phyloP scores from a whole-genome alignment of 2,888 invertebrate species.

The Lottia scabra region DNA sequence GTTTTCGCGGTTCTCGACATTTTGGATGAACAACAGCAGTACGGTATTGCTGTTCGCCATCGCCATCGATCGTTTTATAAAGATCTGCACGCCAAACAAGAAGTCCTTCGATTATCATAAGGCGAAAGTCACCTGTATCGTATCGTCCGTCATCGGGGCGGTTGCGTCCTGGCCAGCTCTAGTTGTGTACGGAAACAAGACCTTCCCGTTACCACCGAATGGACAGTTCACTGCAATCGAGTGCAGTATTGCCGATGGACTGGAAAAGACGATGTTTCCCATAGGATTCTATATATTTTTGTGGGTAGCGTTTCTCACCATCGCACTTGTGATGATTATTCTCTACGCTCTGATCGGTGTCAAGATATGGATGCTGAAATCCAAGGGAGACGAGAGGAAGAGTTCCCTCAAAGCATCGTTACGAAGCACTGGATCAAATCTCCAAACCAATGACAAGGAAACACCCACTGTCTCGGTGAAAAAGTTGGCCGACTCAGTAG shows the following conservation, averaged over 20 bases:
- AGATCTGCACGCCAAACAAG: constrained; percentile 43
- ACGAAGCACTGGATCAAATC: not conserved
- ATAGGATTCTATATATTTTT: constrained; percentile 38
- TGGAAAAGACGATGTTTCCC: constrained; percentile 26
- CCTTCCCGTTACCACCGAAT: constrained; percentile 3
- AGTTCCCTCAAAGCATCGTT: constrained; percentile 1
- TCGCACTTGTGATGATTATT: constrained; percentile 31
- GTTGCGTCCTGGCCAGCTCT: constrained; percentile 39
- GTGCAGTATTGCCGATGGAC: constrained; percentile 34
- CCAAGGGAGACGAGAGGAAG: constrained; percentile 7
- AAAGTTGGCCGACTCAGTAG: not conserved
- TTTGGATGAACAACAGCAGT: constrained; percentile 42
- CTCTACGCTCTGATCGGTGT: constrained; percentile 39
- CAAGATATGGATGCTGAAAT: constrained; percentile 12
- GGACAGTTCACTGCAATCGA: constrained; percentile 28
- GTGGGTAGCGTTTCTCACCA: constrained; percentile 27
- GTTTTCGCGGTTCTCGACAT: constrained; percentile 41
- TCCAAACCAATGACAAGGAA: not conserved
- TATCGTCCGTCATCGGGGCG: constrained; percentile 34
- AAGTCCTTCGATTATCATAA: constrained; percentile 32
- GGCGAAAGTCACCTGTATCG: constrained; percentile 38
- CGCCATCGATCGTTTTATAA: constrained; percentile 41
- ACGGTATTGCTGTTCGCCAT: constrained; percentile 44
- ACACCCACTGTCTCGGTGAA: not conserved
- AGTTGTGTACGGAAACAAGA: constrained; percentile 37